Conservation (phyloP, 2,113 vertebrate genomes). For the Notothenia coriiceps region DNA sequence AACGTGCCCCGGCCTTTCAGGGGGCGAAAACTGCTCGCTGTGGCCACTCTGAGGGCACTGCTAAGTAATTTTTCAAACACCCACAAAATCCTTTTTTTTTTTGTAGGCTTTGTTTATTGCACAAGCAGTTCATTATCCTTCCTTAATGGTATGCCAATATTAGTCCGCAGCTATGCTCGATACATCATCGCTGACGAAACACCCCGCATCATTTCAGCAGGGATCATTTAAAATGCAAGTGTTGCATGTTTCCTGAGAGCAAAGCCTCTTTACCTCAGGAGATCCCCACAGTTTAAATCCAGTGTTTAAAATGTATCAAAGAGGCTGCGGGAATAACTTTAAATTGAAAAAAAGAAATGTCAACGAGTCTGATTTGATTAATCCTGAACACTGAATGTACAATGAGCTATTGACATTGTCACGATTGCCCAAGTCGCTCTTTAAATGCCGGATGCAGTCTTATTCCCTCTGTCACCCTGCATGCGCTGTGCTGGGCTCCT, state of each 20-base stretch:
- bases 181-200: slow-evolving; percentile 71
- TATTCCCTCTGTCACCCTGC: slow-evolving; percentile 50
- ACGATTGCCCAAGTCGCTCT: slow-evolving; percentile 21
- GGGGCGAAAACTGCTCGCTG: slow-evolving; percentile 40
- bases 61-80: slow-evolving; percentile 59
- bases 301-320: slow-evolving; percentile 3
- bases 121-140: slow-evolving; percentile 70
- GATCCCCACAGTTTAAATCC: slow-evolving; percentile 12
- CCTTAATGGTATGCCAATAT: slow-evolving; percentile 71
- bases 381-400: slow-evolving; percentile 19
- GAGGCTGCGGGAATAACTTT: slow-evolving; percentile 2
- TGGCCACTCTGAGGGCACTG: slow-evolving; percentile 26
- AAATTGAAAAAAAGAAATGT: neutral
- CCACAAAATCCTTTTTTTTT: slow-evolving; percentile 34
- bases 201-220: slow-evolving; percentile 51
- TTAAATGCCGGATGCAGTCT: slow-evolving; percentile 24
- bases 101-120: slow-evolving; percentile 65
- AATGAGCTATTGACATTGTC: slow-evolving; percentile 24
- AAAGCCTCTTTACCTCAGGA: slow-evolving; percentile 1
- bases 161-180: slow-evolving; percentile 48
- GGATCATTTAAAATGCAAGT: slow-evolving; percentile 51
- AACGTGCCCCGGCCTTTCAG: slow-evolving; percentile 37
- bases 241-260: slow-evolving; percentile 18
- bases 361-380: slow-evolving; percentile 10
- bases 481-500: slow-evolving; percentile 39